Evolutionary conservation across 2,113 vertebrate species (phyloP), one percentile per base, ranked within the genome.

Genomic region (Charadrius vociferus): DNA sequence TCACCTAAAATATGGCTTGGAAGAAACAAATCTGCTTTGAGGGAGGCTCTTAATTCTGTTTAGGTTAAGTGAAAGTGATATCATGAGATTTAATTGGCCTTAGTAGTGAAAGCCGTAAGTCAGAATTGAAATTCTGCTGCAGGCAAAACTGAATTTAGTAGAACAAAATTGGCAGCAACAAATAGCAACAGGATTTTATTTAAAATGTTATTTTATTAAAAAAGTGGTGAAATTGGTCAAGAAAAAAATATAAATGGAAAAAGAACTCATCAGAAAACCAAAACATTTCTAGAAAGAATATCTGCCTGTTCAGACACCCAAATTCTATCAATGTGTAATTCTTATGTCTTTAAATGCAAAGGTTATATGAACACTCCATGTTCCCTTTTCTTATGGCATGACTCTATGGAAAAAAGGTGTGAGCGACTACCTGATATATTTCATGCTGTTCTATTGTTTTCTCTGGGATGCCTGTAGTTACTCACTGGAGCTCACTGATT

Each of bases 141-240:
- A 90, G 96, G 96, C 95, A 96, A 97, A 95, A 95, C 21, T 91
- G 79, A 93, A 96, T 97, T 95, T 95, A 94, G 71, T 95, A 89
- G 88, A 97, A 94, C 30, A 88, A 95, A 97, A 96, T 82, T 95
- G 73, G 53, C 90, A 96, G 77, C 89, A 96, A 91, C 65, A 95
- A 97, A 95, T 81, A 67, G 53, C 82, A 97, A 93, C 90, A 93
- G 87, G 92, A 88, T 95, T 93, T 96, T 92, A 77, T 94, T 95
- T 71, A 95, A 97, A 78, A 95, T 55, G 24, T 83, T 80, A 73
- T 95, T 97, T 97, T 78, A 88, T 92, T 88, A 1, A 80, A 88
- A 81, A 95, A 81, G 52, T 77, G 80, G 52, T 97, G 89, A 94
- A 96, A 91, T 53, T 89, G 87, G 45, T 92, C 59, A 91, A 77